Evolutionary conservation across 2,888 invertebrate species (phyloP).

Genomic region (Apamea monoglypha): DNA sequence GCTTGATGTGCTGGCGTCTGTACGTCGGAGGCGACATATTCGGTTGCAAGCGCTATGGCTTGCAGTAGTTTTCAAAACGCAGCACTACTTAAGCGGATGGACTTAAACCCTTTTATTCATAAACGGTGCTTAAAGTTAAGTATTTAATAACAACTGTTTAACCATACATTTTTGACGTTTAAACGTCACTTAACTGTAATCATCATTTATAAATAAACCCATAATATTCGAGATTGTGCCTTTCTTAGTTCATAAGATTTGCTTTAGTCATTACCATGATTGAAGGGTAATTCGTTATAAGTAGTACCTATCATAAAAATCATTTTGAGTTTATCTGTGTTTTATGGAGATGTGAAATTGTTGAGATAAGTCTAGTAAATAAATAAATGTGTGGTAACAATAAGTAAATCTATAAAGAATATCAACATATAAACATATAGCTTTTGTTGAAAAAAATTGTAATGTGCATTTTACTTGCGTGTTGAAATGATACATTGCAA

Average conservation of each 20-base stretch:
- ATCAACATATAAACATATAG: background rate
- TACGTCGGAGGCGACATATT: background rate
- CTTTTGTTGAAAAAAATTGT: background rate
- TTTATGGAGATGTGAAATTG: conserved; percentile 24
- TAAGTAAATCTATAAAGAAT: background rate
- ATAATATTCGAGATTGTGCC: conserved; percentile 29
- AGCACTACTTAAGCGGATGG: background rate
- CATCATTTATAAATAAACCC: too few species aligned
- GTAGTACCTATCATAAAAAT: conserved; percentile 4
- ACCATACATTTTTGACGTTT: too few species aligned
- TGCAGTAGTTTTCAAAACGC: background rate
- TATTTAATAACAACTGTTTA: too few species aligned
- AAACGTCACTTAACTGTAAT: too few species aligned
- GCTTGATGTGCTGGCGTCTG: too few species aligned
- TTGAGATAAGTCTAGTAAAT: conserved; percentile 17
- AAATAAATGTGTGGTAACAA: background rate
- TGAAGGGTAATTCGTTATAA: conserved; percentile 28
- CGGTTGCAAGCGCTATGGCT: too few species aligned
- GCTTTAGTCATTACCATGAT: conserved; percentile 50
- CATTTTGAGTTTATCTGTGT: conserved; percentile 21
- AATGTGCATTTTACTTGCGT: conserved; percentile 28
- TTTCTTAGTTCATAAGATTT: conserved; percentile 48
- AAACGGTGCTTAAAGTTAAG: too few species aligned
- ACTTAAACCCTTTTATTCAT: background rate
- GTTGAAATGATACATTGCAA: conserved; percentile 42